Evolutionary conservation across 2,888 invertebrate species (phyloP).

Genomic region (Ethmia dodecea): DNA sequence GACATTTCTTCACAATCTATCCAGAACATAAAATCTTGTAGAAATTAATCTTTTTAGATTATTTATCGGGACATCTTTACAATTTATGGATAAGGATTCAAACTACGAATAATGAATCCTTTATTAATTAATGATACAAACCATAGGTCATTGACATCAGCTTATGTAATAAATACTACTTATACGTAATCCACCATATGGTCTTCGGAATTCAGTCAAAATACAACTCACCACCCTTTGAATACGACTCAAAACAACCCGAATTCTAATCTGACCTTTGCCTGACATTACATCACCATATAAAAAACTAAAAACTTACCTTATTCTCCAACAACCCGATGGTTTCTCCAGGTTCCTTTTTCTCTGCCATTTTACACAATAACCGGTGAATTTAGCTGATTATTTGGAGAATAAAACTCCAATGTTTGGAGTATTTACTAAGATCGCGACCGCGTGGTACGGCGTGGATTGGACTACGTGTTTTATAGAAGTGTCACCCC

Average conservation of each 20-base stretch:
- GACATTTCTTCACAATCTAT: too few relatives aligned
- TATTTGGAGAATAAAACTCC: background rate
- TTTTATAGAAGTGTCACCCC: conserved; percentile 31
- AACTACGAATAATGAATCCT: too few relatives aligned
- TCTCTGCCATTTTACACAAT: conserved; percentile 43
- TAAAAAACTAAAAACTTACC: conserved; percentile 37
- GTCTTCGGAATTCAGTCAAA: too few relatives aligned
- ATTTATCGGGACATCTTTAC: too few relatives aligned
- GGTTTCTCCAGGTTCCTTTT: conserved; percentile 46
- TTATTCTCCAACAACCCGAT: conserved; percentile 59
- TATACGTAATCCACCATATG: too few relatives aligned
- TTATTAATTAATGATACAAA: too few relatives aligned
- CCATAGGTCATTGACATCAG: too few relatives aligned
- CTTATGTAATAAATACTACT: too few relatives aligned
- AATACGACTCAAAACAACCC: conserved; percentile 23
- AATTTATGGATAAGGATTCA: too few relatives aligned
- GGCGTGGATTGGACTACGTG: background rate
- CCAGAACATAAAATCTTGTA: too few relatives aligned
- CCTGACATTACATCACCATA: conserved; percentile 49
- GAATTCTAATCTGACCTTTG: conserved; percentile 44
- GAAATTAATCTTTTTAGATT: too few relatives aligned
- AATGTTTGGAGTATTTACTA: conserved; percentile 2
- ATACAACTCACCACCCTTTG: conserved; percentile 19
- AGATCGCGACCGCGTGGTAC: background rate
- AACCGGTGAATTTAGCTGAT: background rate